Conservation (phyloP, 1,140 invertebrate genomes). For the Pomacea maculata region DNA sequence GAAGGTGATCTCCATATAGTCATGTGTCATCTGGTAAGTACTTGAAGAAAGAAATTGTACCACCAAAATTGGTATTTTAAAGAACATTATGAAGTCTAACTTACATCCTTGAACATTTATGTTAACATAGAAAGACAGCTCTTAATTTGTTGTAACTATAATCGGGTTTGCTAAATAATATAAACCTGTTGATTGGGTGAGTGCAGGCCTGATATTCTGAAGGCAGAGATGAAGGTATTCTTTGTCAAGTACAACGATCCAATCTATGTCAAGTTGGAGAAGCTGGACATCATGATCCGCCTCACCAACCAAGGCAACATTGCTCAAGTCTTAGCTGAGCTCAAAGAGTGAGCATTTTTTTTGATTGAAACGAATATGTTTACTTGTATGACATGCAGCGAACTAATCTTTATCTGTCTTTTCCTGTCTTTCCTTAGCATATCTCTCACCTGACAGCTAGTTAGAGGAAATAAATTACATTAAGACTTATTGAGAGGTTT, state of each 20-base stretch:
- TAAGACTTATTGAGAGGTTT: no score
- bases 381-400: neutral
- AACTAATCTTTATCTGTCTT: neutral
- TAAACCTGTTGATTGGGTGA: neutral
- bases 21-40: no score
- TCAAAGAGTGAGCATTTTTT: slow-evolving; percentile 84
- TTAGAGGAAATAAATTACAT: neutral
- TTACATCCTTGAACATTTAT: no score
- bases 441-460: neutral
- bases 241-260: slow-evolving; percentile 99
- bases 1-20: no score
- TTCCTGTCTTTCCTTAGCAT: neutral
- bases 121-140: no score
- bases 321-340: slow-evolving; percentile 96
- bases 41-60: no score
- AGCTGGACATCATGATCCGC: slow-evolving; percentile 99
- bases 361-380: neutral
- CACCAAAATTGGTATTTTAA: no score
- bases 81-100: no score
- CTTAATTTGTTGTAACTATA: no score
- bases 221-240: slow-evolving; percentile 99
- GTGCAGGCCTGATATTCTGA: slow-evolving; percentile 92
- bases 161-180: no score
- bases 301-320: slow-evolving; percentile 98
- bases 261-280: slow-evolving; percentile 99